phyloP scores from a whole-genome alignment of 1,140 invertebrate species.

The Lepidurus couesii region DNA sequence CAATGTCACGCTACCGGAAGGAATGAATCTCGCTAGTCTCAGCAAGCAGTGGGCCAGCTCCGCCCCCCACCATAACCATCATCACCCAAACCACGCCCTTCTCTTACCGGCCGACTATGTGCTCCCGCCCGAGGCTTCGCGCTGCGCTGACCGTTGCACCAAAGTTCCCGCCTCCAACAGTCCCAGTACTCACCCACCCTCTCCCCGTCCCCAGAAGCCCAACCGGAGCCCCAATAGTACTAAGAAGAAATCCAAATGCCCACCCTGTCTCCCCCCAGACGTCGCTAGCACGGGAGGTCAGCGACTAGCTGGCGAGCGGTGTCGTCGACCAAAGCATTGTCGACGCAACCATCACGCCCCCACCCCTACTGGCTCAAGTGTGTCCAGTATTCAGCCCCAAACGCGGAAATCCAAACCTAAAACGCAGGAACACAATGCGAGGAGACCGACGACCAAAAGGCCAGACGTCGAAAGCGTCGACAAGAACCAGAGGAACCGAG shows the following conservation, averaged over 20 bases:
- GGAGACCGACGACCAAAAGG: not conserved
- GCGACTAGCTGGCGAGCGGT: not conserved
- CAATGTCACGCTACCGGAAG: conserved; percentile 31
- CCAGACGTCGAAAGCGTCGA: not conserved
- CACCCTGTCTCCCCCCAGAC: not conserved
- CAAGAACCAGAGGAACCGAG: not conserved
- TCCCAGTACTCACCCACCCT: conserved; percentile 25
- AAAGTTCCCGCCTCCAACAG: conserved; percentile 29
- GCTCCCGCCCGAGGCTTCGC: conserved; percentile 24
- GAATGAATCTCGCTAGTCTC: conserved; percentile 33
- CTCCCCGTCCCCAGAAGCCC: not conserved
- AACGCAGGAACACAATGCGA: not conserved
- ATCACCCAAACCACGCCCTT: not conserved
- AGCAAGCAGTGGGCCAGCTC: conserved; percentile 16
- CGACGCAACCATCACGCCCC: not conserved
- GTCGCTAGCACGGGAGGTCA: not conserved
- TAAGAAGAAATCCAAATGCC: conserved; percentile 27
- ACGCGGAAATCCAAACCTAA: not conserved
- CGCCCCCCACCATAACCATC: not conserved
- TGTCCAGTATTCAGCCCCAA: not conserved
- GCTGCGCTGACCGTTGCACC: conserved; percentile 25
- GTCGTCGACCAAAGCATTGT: not conserved
- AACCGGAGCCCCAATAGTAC: not conserved
- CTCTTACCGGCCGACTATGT: not conserved
- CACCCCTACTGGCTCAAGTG: not conserved